A percentile compares a stretch with the other conserved stretches of the same genome.
Conservation (phyloP, 1,140 invertebrate genomes). For the Palaemon carinicauda region DNA sequence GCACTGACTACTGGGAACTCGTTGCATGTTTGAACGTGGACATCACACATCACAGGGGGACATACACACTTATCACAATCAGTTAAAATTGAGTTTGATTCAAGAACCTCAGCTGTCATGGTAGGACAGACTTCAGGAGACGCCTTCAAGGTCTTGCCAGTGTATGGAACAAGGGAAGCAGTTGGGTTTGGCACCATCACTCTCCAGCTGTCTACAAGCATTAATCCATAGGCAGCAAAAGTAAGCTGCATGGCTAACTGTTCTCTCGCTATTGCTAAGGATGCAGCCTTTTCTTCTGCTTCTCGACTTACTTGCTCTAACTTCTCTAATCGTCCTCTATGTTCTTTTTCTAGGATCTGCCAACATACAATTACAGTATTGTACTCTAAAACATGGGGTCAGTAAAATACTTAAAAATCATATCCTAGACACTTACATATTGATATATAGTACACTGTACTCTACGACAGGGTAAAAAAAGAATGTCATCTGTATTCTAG, state of each 20-base stretch:
- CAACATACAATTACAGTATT: not conserved
- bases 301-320: conserved; percentile 23
- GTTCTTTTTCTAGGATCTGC: conserved; percentile 53
- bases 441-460: too few relatives aligned
- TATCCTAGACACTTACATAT: too few relatives aligned
- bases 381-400: not conserved
- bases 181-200: conserved; percentile 1
- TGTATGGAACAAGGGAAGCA: conserved; percentile 33
- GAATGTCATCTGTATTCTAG: too few relatives aligned
- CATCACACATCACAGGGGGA: conserved; percentile 37
- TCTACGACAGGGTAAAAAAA: too few relatives aligned
- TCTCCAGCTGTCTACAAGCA: conserved; percentile 35
- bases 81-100: not conserved
- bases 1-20: not conserved
- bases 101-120: not conserved
- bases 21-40: conserved; percentile 23
- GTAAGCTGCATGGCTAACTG: conserved; percentile 33
- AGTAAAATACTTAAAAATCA: not conserved
- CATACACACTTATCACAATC: conserved; percentile 22
- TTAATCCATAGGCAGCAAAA: conserved; percentile 50
- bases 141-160: not conserved
- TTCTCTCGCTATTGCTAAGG: conserved; percentile 28
- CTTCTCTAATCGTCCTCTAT: conserved; percentile 22
- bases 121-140: conserved; percentile 4
- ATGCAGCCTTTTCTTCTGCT: conserved; percentile 30